phyloP scores from a whole-genome alignment of 2,797 vertebrate genomes.

The Oryzias sinensis region DNA sequence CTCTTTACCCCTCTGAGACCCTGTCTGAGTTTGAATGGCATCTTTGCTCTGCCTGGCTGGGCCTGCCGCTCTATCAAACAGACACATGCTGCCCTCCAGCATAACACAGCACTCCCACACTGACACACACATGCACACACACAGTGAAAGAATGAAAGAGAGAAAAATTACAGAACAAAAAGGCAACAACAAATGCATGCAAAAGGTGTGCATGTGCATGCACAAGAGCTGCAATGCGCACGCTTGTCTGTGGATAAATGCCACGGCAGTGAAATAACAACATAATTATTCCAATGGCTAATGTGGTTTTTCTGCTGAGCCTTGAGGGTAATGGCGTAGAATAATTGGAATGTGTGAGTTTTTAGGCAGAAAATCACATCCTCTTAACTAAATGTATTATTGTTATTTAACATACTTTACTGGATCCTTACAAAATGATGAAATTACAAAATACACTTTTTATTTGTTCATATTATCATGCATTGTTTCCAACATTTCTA shows the following conservation, averaged over 20 bases:
- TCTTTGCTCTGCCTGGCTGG: slow-evolving; percentile 61
- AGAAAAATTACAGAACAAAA: slow-evolving; percentile 8
- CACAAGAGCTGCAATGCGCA: neutral
- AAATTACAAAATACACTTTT: too few relatives aligned
- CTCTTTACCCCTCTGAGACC: slow-evolving; percentile 51
- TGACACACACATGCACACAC: slow-evolving; percentile 9
- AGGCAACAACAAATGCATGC: slow-evolving; percentile 17
- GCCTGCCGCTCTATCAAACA: slow-evolving; percentile 52
- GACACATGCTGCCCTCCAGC: slow-evolving; percentile 48
- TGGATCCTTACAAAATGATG: neutral
- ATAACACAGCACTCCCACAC: slow-evolving; percentile 15
- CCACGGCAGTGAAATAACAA: slow-evolving; percentile 65
- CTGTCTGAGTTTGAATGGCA: slow-evolving; percentile 65
- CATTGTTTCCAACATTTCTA: too few relatives aligned
- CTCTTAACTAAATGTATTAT: slow-evolving; percentile 8
- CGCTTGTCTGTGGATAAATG: slow-evolving; percentile 59
- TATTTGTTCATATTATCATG: too few relatives aligned
- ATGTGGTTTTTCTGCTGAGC: slow-evolving; percentile 61
- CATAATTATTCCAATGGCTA: slow-evolving; percentile 57
- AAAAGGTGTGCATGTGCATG: neutral
- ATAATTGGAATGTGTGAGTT: slow-evolving; percentile 63
- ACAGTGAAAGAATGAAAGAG: slow-evolving; percentile 6
- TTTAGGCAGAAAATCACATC: slow-evolving; percentile 42
- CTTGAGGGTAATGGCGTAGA: slow-evolving; percentile 66
- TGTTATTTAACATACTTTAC: slow-evolving; percentile 14